phyloP scores from a whole-genome alignment of 2,888 invertebrate genomes.

The Minunthozetes semirufus region DNA sequence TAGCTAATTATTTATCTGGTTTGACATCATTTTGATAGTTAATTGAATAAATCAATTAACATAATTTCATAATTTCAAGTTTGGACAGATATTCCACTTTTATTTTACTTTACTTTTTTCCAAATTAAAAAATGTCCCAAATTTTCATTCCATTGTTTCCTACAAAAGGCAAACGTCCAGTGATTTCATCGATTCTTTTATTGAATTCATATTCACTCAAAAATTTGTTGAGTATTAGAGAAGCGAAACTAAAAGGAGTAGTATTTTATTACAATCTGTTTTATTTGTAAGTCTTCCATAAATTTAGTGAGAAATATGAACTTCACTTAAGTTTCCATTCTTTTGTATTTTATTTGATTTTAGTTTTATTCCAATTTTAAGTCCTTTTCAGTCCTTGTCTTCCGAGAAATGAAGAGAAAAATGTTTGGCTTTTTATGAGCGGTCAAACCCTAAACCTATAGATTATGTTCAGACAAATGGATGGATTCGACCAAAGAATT shows the following conservation, averaged over 20 bases:
- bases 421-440: too few species aligned
- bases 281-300: background rate
- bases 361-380: background rate
- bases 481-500: too few species aligned
- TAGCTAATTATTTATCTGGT: too few species aligned
- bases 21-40: too few species aligned
- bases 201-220: background rate
- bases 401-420: too few species aligned
- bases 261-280: background rate
- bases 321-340: background rate
- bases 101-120: too few species aligned
- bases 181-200: background rate
- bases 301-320: constrained; percentile 2
- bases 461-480: too few species aligned
- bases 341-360: background rate
- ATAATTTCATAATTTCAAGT: too few species aligned
- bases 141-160: background rate
- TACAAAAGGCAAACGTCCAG: background rate
- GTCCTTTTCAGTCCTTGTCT: background rate
- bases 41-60: too few species aligned
- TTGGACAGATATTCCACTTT: too few species aligned
- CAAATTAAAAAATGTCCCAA: background rate
- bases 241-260: background rate
- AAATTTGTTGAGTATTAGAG: background rate
- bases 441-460: too few species aligned